Evolutionary conservation across 2,888 invertebrate genomes (phyloP).

Genomic region (Myathropa florea): DNA sequence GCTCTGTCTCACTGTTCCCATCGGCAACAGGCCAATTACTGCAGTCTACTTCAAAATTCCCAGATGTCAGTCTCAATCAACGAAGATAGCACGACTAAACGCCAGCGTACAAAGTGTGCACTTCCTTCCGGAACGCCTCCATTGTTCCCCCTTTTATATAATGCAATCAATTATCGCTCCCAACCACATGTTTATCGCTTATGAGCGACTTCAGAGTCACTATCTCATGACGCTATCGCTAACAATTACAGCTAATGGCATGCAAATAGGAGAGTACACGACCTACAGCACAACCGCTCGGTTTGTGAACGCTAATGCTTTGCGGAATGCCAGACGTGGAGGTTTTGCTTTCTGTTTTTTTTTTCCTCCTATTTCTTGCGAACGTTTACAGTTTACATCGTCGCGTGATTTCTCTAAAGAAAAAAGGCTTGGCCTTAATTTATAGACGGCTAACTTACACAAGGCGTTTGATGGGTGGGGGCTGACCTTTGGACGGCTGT

Average conservation of each 20-base stretch:
- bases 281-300: neutral
- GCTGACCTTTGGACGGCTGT: neutral
- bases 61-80: neutral
- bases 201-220: neutral
- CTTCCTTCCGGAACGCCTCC: slow-evolving; percentile 20
- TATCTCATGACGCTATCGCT: neutral
- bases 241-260: neutral
- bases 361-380: neutral
- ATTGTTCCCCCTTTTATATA: neutral
- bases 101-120: neutral
- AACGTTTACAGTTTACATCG: neutral
- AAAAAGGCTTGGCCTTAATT: neutral
- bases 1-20: neutral
- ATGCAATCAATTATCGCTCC: neutral
- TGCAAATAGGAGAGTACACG: slow-evolving; percentile 11
- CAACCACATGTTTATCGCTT: slow-evolving; percentile 1
- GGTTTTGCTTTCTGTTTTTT: neutral
- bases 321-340: neutral
- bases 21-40: neutral
- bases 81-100: neutral
- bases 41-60: neutral
- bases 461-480: neutral
- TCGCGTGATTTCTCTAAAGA: neutral
- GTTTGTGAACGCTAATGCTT: neutral
- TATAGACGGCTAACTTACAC: neutral